Conservation (phyloP, 53 echinoderm and acorn worm genomes). For the Henricia sp. region DNA sequence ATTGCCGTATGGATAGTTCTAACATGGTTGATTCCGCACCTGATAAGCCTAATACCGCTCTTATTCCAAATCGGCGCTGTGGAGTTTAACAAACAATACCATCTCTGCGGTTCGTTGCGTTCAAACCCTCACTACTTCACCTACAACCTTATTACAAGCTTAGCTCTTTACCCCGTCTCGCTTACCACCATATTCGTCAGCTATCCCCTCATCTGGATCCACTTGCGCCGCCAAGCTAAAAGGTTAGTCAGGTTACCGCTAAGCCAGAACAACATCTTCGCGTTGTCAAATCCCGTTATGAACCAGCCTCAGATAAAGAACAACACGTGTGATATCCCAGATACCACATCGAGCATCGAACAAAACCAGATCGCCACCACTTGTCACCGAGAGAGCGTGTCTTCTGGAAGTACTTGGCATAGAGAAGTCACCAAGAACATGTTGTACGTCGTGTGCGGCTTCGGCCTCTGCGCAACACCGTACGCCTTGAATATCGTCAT, state of each 20-base stretch:
- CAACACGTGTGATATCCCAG: too few species aligned
- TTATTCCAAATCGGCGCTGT: not conserved
- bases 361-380: conserved; percentile 66
- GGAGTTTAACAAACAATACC: conserved; percentile 22
- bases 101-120: not conserved
- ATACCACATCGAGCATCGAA: not conserved
- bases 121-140: conserved; percentile 20
- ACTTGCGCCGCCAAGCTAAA: conserved; percentile 40
- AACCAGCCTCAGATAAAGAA: too few species aligned
- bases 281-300: too few species aligned
- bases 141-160: conserved; percentile 36
- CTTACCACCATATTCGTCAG: conserved; percentile 49
- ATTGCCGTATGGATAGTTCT: conserved; percentile 18
- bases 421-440: conserved; percentile 70
- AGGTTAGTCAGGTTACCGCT: conserved; percentile 23
- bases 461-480: conserved; percentile 66
- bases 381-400: too few species aligned
- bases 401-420: too few species aligned
- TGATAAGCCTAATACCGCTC: not conserved
- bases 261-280: too few species aligned
- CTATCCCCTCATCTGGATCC: conserved; percentile 54
- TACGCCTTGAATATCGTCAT: conserved; percentile 54
- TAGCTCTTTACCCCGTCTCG: conserved; percentile 52
- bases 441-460: conserved; percentile 74
- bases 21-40: conserved; percentile 1